These are phyloP conservation scores for Pangasius macronema DNA, from an alignment of 2,797 vertebrate species.

Conservation along the genomic window DNA sequence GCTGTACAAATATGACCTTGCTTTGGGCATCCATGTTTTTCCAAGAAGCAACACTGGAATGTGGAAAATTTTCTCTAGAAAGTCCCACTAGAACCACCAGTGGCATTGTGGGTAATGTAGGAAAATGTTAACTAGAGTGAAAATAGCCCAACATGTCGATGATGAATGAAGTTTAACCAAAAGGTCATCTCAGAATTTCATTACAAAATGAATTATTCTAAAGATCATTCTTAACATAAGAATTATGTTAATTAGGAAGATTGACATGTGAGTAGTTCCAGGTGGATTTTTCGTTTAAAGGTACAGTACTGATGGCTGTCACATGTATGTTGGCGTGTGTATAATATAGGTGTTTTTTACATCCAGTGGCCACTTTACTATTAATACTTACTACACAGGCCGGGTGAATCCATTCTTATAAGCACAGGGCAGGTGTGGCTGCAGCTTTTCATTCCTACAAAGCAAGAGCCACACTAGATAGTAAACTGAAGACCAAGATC, in stretches of 20 bases:
- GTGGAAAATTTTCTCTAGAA: background rate
- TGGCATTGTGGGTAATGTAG: slow-evolving; percentile 6
- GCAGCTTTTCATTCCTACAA: background rate
- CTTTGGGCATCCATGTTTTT: background rate
- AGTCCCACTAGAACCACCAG: background rate
- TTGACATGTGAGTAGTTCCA: background rate
- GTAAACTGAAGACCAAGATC: background rate
- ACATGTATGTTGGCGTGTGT: background rate
- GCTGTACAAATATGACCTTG: background rate
- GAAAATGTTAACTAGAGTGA: too few species aligned
- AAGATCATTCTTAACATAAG: background rate
- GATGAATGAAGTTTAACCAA: background rate
- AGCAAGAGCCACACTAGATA: background rate
- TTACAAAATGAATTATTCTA: background rate
- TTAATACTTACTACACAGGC: background rate
- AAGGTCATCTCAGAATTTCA: background rate
- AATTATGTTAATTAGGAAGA: background rate
- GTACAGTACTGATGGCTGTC: background rate
- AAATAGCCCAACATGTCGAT: background rate
- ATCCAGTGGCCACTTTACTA: background rate
- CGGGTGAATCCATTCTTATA: background rate
- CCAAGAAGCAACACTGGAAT: background rate
- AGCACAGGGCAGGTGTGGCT: background rate
- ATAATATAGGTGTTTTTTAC: background rate
- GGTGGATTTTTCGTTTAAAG: background rate